These are phyloP conservation scores for Drosophila bifasciata DNA, from an alignment of 1,140 invertebrate species.

Conservation along the genomic window DNA sequence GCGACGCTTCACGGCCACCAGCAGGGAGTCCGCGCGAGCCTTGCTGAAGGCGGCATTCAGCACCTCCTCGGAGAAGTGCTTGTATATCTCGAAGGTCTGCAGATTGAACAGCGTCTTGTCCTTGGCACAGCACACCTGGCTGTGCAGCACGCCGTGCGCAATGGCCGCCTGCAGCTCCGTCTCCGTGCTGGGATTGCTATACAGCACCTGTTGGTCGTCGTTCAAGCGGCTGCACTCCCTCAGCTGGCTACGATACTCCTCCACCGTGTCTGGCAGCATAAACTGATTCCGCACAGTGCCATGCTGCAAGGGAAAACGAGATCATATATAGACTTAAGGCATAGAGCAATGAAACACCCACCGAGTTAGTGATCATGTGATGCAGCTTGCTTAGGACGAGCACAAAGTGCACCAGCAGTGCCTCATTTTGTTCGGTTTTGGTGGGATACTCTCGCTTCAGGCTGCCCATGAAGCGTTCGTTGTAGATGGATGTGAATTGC, in stretches of 20 bases:
- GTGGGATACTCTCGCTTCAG: constrained; percentile 61
- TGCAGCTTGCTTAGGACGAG: constrained; percentile 60
- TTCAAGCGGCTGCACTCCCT: constrained; percentile 40
- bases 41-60: constrained; percentile 86
- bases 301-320: constrained; percentile 3
- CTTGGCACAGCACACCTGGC: constrained; percentile 86
- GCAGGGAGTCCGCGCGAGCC: constrained; percentile 86
- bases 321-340: not conserved
- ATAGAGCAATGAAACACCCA: constrained; percentile 27
- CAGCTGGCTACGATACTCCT: constrained; percentile 53
- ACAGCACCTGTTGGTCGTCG: constrained; percentile 60
- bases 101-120: constrained; percentile 87
- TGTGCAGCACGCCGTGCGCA: constrained; percentile 86
- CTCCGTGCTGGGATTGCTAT: constrained; percentile 83
- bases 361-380: constrained; percentile 48
- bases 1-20: constrained; percentile 81
- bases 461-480: constrained; percentile 60
- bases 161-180: constrained; percentile 85
- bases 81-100: constrained; percentile 89
- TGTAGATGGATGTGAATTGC: constrained; percentile 54
- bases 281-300: constrained; percentile 47
- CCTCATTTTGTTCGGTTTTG: constrained; percentile 51
- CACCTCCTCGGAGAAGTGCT: constrained; percentile 88
- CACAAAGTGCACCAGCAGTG: constrained; percentile 66
- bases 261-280: constrained; percentile 61